Percentiles rank a stretch among this genome's conserved stretches.
These are phyloP conservation scores for Ceratotherium simum DNA, from an alignment of 2,113 vertebrate genomes.

Conservation along the genomic window DNA sequence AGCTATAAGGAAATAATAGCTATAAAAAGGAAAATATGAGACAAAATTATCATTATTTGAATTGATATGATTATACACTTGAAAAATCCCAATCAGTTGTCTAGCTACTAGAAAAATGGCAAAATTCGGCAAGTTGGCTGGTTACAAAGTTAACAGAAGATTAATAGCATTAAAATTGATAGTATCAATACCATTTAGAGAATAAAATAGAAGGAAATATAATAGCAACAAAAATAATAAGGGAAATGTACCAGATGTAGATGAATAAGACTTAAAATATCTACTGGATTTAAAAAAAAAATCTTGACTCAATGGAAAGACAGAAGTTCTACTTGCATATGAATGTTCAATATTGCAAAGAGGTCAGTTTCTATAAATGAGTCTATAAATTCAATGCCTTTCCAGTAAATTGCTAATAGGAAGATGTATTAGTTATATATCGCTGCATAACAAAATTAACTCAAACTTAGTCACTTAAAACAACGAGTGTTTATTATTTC, in stretches of 20 bases:
- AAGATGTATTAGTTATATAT: background rate
- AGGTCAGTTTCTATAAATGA: background rate
- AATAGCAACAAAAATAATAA: background rate
- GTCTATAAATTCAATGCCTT: background rate
- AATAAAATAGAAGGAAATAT: background rate
- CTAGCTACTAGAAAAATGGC: background rate
- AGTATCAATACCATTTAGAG: background rate
- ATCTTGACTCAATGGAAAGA: background rate
- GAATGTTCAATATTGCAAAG: background rate
- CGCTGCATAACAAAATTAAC: background rate
- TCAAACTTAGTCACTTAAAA: background rate
- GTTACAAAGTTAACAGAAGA: slow-evolving; percentile 24
- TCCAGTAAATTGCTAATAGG: background rate
- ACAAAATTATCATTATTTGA: background rate
- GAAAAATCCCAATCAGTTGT: background rate
- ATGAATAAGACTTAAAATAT: background rate
- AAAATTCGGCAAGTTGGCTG: background rate
- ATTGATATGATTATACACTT: background rate
- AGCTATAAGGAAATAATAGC: background rate
- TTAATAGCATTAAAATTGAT: slow-evolving; percentile 15
- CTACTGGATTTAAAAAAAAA: background rate
- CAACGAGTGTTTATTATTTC: background rate
- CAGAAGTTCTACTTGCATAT: background rate
- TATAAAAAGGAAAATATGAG: background rate
- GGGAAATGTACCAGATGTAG: background rate